Conservation (phyloP, 2,888 invertebrate genomes). For the Tigriopus californicus region DNA sequence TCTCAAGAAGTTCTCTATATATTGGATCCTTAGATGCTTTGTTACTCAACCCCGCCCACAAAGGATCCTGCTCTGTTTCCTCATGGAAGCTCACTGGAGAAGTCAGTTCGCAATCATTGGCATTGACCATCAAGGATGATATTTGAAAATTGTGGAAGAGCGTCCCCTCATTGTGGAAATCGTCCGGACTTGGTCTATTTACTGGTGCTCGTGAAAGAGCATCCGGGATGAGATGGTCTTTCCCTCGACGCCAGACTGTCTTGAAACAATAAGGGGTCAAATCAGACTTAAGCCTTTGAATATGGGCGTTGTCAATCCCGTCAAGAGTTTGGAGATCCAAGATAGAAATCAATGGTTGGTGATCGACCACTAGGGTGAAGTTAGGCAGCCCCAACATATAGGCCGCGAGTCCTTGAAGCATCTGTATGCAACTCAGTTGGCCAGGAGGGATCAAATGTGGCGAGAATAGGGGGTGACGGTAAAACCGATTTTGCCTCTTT, state of each 20-base stretch:
- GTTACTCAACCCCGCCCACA: too few relatives aligned
- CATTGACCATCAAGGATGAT: too few relatives aligned
- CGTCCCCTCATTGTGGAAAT: too few relatives aligned
- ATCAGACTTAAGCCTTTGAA: slow-evolving; percentile 2
- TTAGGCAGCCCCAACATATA: slow-evolving; percentile 1
- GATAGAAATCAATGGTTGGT: slow-evolving; percentile 8
- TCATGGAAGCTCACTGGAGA: too few relatives aligned
- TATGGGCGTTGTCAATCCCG: slow-evolving; percentile 12
- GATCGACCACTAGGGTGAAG: slow-evolving; percentile 10
- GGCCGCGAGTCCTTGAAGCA: slow-evolving; percentile 7
- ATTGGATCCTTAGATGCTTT: too few relatives aligned
- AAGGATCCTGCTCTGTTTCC: too few relatives aligned
- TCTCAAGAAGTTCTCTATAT: too few relatives aligned
- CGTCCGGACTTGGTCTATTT: too few relatives aligned
- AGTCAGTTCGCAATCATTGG: too few relatives aligned
- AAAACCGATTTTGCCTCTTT: slow-evolving; percentile 8
- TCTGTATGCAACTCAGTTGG: slow-evolving; percentile 14
- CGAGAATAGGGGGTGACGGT: slow-evolving; percentile 5
- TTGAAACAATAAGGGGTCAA: not conserved
- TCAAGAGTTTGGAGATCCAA: slow-evolving; percentile 13
- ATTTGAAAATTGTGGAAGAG: too few relatives aligned
- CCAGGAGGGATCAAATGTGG: slow-evolving; percentile 7
- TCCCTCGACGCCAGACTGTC: slow-evolving; percentile 1
- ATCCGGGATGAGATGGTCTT: slow-evolving; percentile 10
- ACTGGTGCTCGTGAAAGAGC: slow-evolving; percentile 11